Evolutionary conservation across 1,140 invertebrate genomes (phyloP).

Genomic region (Caenorhabditis briggsae): DNA sequence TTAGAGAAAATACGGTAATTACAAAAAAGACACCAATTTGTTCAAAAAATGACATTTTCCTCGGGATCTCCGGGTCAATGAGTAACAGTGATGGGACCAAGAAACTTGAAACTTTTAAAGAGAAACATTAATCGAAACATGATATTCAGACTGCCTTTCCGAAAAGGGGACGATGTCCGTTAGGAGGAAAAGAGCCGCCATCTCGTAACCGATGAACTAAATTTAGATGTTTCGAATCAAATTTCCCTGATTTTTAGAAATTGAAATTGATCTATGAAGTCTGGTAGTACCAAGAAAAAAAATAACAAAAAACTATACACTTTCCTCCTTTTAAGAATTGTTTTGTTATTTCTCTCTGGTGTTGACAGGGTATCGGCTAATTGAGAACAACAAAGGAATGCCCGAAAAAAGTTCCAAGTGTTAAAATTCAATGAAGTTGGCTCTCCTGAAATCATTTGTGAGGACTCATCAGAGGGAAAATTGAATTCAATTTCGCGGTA

Average conservation of each 20-base stretch:
- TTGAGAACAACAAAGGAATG: background rate
- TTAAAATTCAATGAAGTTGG: background rate
- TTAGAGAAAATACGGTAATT: too few relatives aligned
- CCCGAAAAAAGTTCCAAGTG: background rate
- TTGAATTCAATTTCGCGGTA: background rate
- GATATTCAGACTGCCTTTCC: slow-evolving; percentile 12
- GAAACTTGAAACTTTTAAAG: slow-evolving; percentile 38
- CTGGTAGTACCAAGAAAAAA: background rate
- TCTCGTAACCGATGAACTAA: background rate
- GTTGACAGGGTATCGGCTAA: background rate
- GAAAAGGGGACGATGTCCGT: slow-evolving; percentile 16
- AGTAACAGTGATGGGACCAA: background rate
- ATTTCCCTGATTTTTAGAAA: slow-evolving; percentile 5
- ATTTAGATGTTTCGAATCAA: slow-evolving; percentile 42
- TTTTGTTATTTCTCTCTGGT: background rate
- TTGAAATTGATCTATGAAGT: slow-evolving; percentile 25
- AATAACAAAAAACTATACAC: background rate
- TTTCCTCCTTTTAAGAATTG: slow-evolving; percentile 1
- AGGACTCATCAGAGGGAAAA: slow-evolving; percentile 3
- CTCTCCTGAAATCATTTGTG: background rate
- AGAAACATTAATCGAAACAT: slow-evolving; percentile 46
- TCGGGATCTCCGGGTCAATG: background rate
- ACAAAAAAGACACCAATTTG: slow-evolving; percentile 12
- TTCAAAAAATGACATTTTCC: background rate
- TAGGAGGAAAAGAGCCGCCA: background rate